Conservation (phyloP, 2,797 vertebrate genomes). For the Coilia nasus region DNA sequence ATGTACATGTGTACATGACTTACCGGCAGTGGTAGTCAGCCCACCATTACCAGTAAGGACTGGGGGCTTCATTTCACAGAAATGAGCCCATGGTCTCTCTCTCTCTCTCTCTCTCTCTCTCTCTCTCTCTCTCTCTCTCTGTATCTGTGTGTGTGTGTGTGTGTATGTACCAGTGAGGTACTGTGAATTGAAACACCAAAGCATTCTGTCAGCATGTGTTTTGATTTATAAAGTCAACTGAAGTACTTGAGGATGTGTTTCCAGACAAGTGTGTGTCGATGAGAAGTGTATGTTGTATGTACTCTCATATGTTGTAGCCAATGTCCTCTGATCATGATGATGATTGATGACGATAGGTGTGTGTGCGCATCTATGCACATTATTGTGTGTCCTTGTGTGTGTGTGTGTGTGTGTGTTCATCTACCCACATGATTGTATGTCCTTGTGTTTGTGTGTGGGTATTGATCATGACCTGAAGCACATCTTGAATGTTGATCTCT, state of each 20-base stretch:
- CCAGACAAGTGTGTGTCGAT: no score
- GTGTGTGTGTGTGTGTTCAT: not conserved
- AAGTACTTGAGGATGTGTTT: no score
- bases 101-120: no score
- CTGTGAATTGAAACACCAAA: not conserved
- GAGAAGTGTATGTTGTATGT: no score
- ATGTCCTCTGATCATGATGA: not conserved
- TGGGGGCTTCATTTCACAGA: constrained; percentile 4
- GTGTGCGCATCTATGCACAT: constrained; percentile 11
- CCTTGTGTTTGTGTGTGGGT: no score
- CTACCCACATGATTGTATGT: no score
- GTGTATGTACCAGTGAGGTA: not conserved
- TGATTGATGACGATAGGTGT: not conserved
- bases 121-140: no score
- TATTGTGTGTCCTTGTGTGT: not conserved
- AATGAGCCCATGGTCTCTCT: not conserved
- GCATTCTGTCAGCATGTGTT: not conserved
- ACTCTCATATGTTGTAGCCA: no score
- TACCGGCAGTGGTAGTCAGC: not conserved
- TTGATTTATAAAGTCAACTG: not conserved
- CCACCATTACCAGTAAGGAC: constrained; percentile 9
- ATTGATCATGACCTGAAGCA: not conserved
- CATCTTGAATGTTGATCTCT: not conserved
- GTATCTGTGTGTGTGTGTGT: not conserved
- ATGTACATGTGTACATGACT: constrained; percentile 14